Evolutionary conservation across 2,113 vertebrate genomes (phyloP), one percentile per base, ranked within the genome.

Genomic region (Climacteris rufus): DNA sequence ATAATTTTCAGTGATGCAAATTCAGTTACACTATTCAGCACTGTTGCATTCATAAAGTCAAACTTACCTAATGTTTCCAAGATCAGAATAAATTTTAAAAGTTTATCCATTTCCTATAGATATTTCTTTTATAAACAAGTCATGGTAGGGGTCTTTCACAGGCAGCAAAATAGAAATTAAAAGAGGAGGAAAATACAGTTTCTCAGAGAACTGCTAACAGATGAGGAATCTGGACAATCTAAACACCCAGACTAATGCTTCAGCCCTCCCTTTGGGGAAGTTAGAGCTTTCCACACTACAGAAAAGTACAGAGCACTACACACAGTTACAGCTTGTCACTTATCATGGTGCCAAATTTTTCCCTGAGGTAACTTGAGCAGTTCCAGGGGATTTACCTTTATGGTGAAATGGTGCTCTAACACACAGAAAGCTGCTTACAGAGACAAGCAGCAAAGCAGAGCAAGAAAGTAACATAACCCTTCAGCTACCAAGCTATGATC

Each of bases 401-500:
- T 2, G 1, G 24, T 60, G 30, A 81, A 92, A 60, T 25, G 15
- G 12, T 53, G 5, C 9, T 53, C 17, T 60, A n/a, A 72, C 35
- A 71, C 64, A 28, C 0, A 82, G 49, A 68, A 87, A 82, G 15
- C n/a, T 68, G 22, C 28, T 82, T 25, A 69, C 17, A 70, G 12
- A 83, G 11, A 45, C 13, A 61, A 84, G 77, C 35, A 87, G 42
- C 42, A 78, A 87, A 93, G 20, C 39, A 66, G 18, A 80, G 21
- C 0, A 0, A 83, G 49, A 72, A 76, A 74, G 22, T 57, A 50
- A 13, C 30, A 42, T 2, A 59, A 84, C 13, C 19, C 30, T 42
- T 75, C 80, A 63, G 54, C 40, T 83, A 74, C 27, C 19, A 78
- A 87, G 75, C 10, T 28, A 17, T 33, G 17, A 21, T 24, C 12